Conservation (phyloP, 2,797 vertebrate genomes). For the Strix occidentalis region DNA sequence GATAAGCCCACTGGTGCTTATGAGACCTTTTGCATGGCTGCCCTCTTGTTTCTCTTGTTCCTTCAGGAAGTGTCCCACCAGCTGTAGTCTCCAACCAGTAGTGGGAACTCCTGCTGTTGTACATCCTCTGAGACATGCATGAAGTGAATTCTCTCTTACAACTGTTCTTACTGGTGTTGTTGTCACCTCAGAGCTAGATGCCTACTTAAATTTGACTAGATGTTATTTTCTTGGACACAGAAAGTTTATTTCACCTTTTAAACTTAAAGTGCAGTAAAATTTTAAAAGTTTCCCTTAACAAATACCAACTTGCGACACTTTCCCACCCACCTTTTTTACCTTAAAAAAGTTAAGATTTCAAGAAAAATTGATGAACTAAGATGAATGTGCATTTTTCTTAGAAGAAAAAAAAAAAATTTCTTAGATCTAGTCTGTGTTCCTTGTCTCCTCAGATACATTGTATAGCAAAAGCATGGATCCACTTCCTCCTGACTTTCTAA, state of each 20-base stretch:
- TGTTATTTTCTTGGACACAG: background rate
- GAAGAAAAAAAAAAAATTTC: background rate
- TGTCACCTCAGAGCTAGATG: background rate
- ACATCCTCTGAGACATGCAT: background rate
- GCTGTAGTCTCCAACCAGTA: background rate
- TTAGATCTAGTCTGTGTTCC: background rate
- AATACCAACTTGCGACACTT: background rate
- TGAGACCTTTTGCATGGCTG: background rate
- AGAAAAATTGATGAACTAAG: background rate
- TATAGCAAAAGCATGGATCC: background rate
- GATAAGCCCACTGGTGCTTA: background rate
- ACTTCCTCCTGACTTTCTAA: background rate
- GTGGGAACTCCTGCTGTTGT: background rate
- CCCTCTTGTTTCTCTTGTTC: background rate
- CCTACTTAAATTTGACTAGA: background rate
- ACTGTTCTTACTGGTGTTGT: background rate
- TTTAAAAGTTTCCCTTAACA: background rate
- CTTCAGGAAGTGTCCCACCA: background rate
- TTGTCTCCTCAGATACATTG: background rate
- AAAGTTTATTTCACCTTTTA: background rate
- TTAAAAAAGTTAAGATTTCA: background rate
- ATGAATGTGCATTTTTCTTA: background rate
- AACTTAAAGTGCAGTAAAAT: background rate
- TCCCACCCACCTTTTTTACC: accelerated
- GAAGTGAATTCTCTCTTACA: background rate